Evolutionary conservation across 2,888 invertebrate species (phyloP).

Genomic region (Ditula angustiorana): DNA sequence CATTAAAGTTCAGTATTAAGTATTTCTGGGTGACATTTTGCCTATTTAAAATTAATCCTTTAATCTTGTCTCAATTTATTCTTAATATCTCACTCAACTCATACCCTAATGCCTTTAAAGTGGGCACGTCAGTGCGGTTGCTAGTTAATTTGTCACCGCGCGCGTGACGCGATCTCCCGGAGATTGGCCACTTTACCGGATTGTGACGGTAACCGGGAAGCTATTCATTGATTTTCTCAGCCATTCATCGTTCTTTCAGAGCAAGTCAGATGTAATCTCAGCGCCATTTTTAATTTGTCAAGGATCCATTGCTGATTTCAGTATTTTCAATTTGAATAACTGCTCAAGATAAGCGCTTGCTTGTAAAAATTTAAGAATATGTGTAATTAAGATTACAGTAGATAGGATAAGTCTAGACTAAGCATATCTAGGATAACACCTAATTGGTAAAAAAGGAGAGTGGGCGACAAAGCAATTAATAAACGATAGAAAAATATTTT

Average conservation of each 20-base stretch:
- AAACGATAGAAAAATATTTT: neutral
- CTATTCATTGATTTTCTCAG: constrained; percentile 64
- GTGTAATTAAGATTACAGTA: neutral
- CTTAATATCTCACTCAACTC: neutral
- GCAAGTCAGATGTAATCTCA: constrained; percentile 59
- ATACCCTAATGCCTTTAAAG: constrained; percentile 2
- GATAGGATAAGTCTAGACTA: neutral
- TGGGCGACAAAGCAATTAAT: neutral
- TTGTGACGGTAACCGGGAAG: constrained; percentile 48
- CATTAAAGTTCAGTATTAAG: neutral
- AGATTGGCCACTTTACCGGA: constrained; percentile 63
- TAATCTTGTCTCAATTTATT: neutral
- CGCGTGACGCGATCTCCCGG: constrained; percentile 61
- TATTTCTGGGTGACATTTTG: neutral
- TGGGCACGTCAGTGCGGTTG: constrained; percentile 2
- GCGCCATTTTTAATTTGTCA: constrained; percentile 53
- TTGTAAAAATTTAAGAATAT: neutral
- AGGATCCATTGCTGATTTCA: constrained; percentile 36
- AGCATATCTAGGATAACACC: neutral
- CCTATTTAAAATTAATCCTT: neutral
- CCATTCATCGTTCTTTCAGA: constrained; percentile 61
- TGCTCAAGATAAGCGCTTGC: neutral
- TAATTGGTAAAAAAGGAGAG: neutral
- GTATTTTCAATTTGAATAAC: constrained; percentile 11
- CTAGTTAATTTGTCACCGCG: constrained; percentile 32